Percentiles rank a stretch among this genome's conserved stretches.
Conservation (phyloP, 2,797 vertebrate species). For the Urophycis tenuis region DNA sequence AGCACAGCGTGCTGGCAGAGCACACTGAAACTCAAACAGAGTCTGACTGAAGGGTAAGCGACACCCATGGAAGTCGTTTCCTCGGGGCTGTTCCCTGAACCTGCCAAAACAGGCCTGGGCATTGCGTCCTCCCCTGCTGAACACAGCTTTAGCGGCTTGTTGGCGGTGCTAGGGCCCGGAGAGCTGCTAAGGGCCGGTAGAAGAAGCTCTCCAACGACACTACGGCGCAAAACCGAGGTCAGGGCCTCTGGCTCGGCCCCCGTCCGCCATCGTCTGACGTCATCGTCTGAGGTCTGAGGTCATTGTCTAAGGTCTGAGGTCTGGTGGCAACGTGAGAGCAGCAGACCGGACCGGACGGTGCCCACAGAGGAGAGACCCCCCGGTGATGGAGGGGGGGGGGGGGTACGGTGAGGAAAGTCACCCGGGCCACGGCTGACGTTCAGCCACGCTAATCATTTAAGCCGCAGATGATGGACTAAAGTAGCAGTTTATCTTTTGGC, state of each 20-base stretch:
- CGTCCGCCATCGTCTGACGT: conserved; percentile 45
- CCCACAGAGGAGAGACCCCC: neutral
- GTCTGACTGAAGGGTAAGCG: conserved; percentile 14
- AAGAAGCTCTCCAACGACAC: too few species aligned
- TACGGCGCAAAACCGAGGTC: conserved; percentile 29
- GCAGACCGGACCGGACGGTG: too few species aligned
- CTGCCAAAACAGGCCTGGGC: conserved; percentile 26
- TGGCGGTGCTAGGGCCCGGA: neutral
- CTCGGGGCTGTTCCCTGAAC: conserved; percentile 19
- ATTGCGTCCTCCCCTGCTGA: conserved; percentile 2
- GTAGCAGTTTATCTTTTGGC: neutral
- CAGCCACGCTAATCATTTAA: neutral
- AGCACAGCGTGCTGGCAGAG: neutral
- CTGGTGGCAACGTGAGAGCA: too few species aligned
- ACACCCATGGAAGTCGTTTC: conserved; percentile 25
- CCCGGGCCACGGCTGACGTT: conserved; percentile 27
- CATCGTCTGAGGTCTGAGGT: too few species aligned
- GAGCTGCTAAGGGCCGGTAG: conserved; percentile 1
- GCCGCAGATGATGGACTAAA: conserved; percentile 19
- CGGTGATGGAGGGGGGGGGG: neutral
- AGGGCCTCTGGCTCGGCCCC: conserved; percentile 33
- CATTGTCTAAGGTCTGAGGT: too few species aligned
- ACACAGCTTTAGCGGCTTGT: conserved; percentile 10
- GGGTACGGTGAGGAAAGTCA: conserved; percentile 7
- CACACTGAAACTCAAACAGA: conserved; percentile 2